Evolutionary conservation across 2,113 vertebrate genomes (phyloP).

Genomic region (Bujurquina vittata): DNA sequence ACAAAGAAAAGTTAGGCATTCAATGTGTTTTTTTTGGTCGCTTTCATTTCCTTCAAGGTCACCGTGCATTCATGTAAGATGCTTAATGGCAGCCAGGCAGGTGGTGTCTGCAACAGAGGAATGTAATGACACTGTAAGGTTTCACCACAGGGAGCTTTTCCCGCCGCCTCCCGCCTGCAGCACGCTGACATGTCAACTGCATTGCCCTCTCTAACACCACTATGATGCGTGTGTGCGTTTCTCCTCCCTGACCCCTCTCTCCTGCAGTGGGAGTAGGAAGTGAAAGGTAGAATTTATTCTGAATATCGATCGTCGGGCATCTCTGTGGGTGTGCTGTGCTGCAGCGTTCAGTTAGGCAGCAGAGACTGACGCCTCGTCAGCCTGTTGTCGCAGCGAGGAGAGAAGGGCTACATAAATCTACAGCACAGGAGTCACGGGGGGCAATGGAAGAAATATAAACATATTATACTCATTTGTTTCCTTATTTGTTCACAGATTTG

Average conservation of each 20-base stretch:
- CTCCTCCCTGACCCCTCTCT: neutral
- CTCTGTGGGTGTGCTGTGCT: conserved; percentile 52
- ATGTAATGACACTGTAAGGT: conserved; percentile 70
- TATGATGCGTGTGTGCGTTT: neutral
- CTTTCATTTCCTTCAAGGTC: conserved; percentile 22
- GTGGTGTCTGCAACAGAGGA: conserved; percentile 56
- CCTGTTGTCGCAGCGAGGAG: conserved; percentile 46
- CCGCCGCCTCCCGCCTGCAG: conserved; percentile 44
- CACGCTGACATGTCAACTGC: conserved; percentile 57
- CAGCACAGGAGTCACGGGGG: conserved; percentile 36
- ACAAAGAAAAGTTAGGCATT: neutral
- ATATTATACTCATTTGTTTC: conserved; percentile 33
- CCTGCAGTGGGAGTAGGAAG: conserved; percentile 39
- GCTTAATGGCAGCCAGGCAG: conserved; percentile 59
- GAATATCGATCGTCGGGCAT: conserved; percentile 66
- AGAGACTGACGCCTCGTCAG: conserved; percentile 67
- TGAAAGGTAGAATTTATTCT: conserved; percentile 59
- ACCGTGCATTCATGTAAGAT: conserved; percentile 3
- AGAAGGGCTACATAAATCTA: conserved; percentile 52
- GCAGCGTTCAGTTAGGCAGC: conserved; percentile 26
- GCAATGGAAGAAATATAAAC: conserved; percentile 18
- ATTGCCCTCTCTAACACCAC: conserved; percentile 21
- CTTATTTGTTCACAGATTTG: conserved; percentile 30
- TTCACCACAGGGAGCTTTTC: conserved; percentile 56
- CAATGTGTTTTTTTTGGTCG: neutral